Evolutionary conservation across 2,113 vertebrate genomes (phyloP), one percentile per base, ranked within the genome.

Genomic region (Neogobius melanostomus): DNA sequence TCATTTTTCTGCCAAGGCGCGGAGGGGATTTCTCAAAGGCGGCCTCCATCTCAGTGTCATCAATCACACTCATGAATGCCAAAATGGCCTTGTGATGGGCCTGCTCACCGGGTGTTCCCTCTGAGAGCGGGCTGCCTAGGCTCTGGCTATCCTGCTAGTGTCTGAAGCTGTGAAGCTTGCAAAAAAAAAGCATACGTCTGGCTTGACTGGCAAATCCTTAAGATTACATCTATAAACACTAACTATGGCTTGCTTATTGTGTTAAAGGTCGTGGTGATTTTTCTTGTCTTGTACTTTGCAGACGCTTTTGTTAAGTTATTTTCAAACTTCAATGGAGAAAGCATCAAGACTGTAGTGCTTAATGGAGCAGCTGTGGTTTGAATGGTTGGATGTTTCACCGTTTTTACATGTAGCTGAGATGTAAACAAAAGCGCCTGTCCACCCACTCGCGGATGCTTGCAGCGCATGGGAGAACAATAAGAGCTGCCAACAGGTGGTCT

Each of bases 31-130:
- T 86, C 79, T 85, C 69, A 74, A 83, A 80, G 36, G 16, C 81
- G 75, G 79, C 80, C 77, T 85, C 70, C 73, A 51, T 82, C 70
- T 80, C 72, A 15, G 63, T 83, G 83, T 93, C 85, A 91, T 93
- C 93, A 91, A 87, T 91, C 76, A 92, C 86, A 84, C 85, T 83
- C 74, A 88, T 90, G 91, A 92, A 92, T 87, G 90, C 79, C 77
- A 83, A 92, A 93, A 90, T 91, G 86, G 85, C 85, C 83, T 85
- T 2, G 53, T 76, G 90, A 86, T 82, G 88, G 84, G 80, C 82
- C 88, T 84, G 92, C 90, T 91, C 83, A 54, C 87, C 2, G 71
- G 89, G 91, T 84, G 87, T 73, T 85, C 91, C 84, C 81, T 72
- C 83, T 80, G 83, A 92, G 90, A 91, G 82, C 85, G 21, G 60